Evolutionary conservation across 1,140 invertebrate species (phyloP), one percentile per base, ranked within the genome.

Genomic region (Eueides isabella): DNA sequence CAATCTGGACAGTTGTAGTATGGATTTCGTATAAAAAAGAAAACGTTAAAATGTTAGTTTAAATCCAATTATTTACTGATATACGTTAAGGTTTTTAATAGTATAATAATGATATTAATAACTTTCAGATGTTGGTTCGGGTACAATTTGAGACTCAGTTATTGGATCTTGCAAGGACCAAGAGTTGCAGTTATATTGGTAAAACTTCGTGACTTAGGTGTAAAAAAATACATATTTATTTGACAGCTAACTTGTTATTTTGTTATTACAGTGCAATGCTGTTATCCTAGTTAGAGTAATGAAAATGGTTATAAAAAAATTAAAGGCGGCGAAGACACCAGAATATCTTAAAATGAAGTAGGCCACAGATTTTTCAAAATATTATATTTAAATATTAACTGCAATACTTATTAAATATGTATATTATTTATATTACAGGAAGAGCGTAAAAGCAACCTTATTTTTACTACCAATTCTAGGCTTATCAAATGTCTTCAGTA

Each of bases 131-230:
- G 97, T 81, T 98, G 97, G 96, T 97, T 95, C 92, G 96, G 96
- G 7, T 98, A 98, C 85, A 97, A 97, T 87, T 95, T 97, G 66
- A 95, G 95, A 4, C 91, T 94, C 0, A 96, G 96, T 80, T 98
- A 97, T 86, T 98, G 97, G 97, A 98, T 98, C 67, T 90, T 98
- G 28, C 97, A 98, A 91, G 97, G 96, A 44, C 97, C 97, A 0
- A 92, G 97, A 69, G 94, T 97, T 29, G 95, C 94, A 0, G 95
- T 98, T 5, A 96, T 98, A 81, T 87, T 96, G 90, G 97, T 97
- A 93, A 96, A 94, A 55, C 5, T 48, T 11, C 23, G 2, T 26
- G 9, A 26, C 2, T 19, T 44, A 44, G 5, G 2, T 44, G 14
- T 38, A 38, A 16, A 14, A 14, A 19, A 19, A 16, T 19, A 6